A percentile compares a stretch with the other conserved stretches of the same genome.
These are phyloP conservation scores for Crenuchus spilurus DNA, from an alignment of 2,797 vertebrate genomes.

Conservation along the genomic window DNA sequence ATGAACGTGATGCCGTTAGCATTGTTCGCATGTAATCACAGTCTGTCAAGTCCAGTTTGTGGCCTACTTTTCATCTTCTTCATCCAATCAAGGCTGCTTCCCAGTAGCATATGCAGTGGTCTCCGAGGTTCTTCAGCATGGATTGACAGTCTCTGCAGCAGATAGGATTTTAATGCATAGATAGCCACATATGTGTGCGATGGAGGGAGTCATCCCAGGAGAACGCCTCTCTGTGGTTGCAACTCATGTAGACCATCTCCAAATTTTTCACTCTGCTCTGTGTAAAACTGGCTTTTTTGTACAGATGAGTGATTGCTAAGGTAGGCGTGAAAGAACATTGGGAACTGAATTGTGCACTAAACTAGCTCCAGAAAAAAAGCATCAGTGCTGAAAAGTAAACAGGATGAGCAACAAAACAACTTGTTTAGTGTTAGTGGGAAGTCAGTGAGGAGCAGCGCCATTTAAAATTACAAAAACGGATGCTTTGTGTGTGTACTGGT, in stretches of 20 bases:
- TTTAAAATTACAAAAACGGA: constrained; percentile 18
- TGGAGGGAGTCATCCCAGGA: constrained; percentile 31
- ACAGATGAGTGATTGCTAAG: constrained; percentile 58
- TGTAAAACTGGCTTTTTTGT: constrained; percentile 51
- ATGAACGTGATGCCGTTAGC: background rate
- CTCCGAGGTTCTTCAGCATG: constrained; percentile 1
- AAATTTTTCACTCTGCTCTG: constrained; percentile 24
- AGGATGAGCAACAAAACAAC: background rate
- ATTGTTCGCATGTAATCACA: constrained; percentile 1
- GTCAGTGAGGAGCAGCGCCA: constrained; percentile 5
- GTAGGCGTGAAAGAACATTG: constrained; percentile 63
- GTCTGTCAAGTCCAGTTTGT: constrained; percentile 4
- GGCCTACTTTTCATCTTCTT: constrained; percentile 26
- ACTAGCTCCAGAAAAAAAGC: constrained; percentile 32
- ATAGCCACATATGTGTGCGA: constrained; percentile 26
- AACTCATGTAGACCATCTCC: constrained; percentile 36
- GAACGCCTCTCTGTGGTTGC: constrained; percentile 7
- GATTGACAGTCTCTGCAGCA: constrained; percentile 26
- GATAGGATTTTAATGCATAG: constrained; percentile 17
- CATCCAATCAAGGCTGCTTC: constrained; percentile 7
- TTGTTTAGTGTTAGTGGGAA: constrained; percentile 15
- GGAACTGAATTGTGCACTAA: constrained; percentile 59
- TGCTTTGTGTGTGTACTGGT: background rate
- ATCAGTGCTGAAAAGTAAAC: constrained; percentile 54
- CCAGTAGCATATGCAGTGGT: background rate